phyloP scores from a whole-genome alignment of 2,797 vertebrate species.

The Lemur catta region DNA sequence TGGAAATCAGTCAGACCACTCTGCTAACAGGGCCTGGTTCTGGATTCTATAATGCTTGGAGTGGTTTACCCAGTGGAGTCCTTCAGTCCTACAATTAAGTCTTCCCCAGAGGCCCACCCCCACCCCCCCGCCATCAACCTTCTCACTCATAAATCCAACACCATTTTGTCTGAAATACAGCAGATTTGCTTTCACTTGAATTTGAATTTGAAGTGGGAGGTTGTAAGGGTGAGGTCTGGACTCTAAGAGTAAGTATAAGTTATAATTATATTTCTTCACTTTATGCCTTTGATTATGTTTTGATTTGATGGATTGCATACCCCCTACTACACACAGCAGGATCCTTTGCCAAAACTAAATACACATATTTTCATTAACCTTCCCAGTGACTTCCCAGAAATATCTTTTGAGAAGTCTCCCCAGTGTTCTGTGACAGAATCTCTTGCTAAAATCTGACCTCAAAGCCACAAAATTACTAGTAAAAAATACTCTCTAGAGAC shows the following conservation, averaged over 20 bases:
- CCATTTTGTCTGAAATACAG: slow-evolving; percentile 45
- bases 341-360: slow-evolving; percentile 52
- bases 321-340: neutral
- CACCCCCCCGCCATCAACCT: neutral
- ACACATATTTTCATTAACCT: slow-evolving; percentile 55
- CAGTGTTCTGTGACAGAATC: neutral
- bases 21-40: neutral
- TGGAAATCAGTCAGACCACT: slow-evolving; percentile 41
- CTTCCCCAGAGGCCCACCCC: slow-evolving; percentile 22
- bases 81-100: slow-evolving; percentile 38
- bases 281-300: slow-evolving; percentile 67
- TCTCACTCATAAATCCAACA: slow-evolving; percentile 33
- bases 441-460: slow-evolving; percentile 39
- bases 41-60: slow-evolving; percentile 58
- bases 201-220: slow-evolving; percentile 60
- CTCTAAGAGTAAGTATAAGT: slow-evolving; percentile 24
- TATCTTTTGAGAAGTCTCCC: slow-evolving; percentile 32
- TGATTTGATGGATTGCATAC: slow-evolving; percentile 63
- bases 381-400: slow-evolving; percentile 45
- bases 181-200: slow-evolving; percentile 58
- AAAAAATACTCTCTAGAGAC: slow-evolving; percentile 18
- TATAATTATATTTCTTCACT: slow-evolving; percentile 65
- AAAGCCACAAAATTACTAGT: slow-evolving; percentile 28
- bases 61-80: slow-evolving; percentile 50
- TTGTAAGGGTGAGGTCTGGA: slow-evolving; percentile 50